phyloP scores from a whole-genome alignment of 2,113 vertebrate species.

The Malurus melanocephalus region DNA sequence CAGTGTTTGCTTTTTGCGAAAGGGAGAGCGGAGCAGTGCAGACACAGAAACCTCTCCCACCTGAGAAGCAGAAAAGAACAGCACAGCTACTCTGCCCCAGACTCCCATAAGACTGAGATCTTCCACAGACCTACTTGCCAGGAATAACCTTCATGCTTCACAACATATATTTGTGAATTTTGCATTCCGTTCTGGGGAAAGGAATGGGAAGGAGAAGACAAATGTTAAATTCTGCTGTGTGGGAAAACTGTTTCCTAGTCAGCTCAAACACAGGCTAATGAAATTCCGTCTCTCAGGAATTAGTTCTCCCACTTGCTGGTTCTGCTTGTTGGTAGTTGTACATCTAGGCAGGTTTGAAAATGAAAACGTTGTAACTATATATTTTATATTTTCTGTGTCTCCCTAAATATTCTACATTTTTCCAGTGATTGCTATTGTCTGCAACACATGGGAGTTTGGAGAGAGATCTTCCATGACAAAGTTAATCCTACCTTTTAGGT shows the following conservation, averaged over 20 bases:
- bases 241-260: not conserved
- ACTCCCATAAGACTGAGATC: not conserved
- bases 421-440: not conserved
- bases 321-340: not conserved
- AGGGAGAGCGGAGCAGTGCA: not conserved
- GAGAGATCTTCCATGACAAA: not conserved
- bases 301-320: not conserved
- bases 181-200: not conserved
- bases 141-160: not conserved
- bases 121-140: not conserved
- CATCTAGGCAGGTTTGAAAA: not conserved
- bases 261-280: not conserved
- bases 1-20: not conserved
- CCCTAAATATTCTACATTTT: not conserved
- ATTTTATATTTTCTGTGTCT: not conserved
- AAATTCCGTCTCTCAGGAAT: not conserved
- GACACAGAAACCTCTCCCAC: not conserved
- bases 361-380: not conserved
- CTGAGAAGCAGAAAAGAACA: not conserved
- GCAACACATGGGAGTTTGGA: not conserved
- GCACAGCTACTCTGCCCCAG: rapidly evolving
- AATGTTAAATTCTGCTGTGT: not conserved
- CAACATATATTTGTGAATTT: not conserved
- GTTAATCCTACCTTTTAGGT: not conserved
- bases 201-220: not conserved